Percentiles rank a stretch among this genome's conserved stretches.
phyloP scores from a whole-genome alignment of 2,888 invertebrate species.

The Trilocha varians region DNA sequence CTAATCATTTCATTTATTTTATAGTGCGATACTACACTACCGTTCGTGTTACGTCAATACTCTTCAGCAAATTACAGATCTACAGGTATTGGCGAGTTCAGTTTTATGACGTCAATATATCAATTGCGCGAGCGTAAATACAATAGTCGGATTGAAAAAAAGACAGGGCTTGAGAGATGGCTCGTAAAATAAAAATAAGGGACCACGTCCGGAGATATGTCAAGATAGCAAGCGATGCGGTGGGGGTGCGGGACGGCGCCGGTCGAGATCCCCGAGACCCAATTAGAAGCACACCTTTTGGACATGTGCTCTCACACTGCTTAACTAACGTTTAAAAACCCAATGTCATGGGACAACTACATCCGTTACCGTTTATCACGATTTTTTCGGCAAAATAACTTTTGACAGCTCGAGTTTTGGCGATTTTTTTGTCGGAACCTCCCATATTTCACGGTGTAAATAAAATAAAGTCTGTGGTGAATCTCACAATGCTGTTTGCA shows the following conservation, averaged over 20 bases:
- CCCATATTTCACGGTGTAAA: no score
- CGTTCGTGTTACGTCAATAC: no score
- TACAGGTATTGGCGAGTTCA: no score
- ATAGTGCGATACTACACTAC: no score
- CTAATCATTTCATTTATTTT: no score
- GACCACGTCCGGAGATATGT: constrained; percentile 69
- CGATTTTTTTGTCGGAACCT: background rate
- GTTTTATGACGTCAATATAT: constrained; percentile 56
- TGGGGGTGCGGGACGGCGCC: constrained; percentile 56
- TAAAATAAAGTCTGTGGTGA: no score
- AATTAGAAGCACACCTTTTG: constrained; percentile 73
- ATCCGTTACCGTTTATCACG: constrained; percentile 58
- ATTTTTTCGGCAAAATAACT: constrained; percentile 27
- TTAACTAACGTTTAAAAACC: constrained; percentile 58
- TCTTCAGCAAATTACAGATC: no score
- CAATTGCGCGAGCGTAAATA: constrained; percentile 48
- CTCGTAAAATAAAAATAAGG: constrained; percentile 72
- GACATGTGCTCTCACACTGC: constrained; percentile 65
- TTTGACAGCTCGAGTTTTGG: background rate
- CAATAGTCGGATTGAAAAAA: constrained; percentile 53
- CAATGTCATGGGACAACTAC: constrained; percentile 46
- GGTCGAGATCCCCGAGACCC: constrained; percentile 52
- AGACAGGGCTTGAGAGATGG: constrained; percentile 54
- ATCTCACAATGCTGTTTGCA: no score
- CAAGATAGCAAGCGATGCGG: constrained; percentile 66